Conservation (phyloP, 2,113 vertebrate genomes). For the Pseudolaguvia tuberculata region DNA sequence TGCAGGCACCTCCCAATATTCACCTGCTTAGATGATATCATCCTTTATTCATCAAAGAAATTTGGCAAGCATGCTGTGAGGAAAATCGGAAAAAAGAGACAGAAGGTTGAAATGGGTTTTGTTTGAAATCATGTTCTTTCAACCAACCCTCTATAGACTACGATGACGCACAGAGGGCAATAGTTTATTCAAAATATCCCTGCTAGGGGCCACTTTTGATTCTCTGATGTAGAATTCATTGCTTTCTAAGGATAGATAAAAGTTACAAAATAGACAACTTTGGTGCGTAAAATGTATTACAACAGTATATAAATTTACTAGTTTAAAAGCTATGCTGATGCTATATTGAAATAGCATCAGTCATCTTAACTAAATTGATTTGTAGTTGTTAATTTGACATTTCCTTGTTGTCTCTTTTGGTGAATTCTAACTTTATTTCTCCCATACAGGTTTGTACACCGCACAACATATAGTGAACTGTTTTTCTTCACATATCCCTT, state of each 20-base stretch:
- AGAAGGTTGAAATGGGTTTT: constrained; percentile 28
- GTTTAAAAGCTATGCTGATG: no score
- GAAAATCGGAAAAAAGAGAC: neutral
- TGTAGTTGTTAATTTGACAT: neutral
- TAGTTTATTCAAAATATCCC: constrained; percentile 30
- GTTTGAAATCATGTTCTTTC: constrained; percentile 33
- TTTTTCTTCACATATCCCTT: no score
- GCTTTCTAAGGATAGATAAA: neutral
- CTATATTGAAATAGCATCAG: neutral
- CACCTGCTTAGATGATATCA: constrained; percentile 43
- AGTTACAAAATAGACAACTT: neutral
- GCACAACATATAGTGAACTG: no score
- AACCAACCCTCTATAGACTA: constrained; percentile 28
- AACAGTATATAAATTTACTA: neutral
- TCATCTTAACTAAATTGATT: neutral
- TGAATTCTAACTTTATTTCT: no score
- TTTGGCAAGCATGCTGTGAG: constrained; percentile 23
- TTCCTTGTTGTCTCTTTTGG: neutral
- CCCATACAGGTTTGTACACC: no score
- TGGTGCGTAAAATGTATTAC: neutral
- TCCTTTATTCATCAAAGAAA: constrained; percentile 51
- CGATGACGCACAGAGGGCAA: neutral
- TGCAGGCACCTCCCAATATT: constrained; percentile 18
- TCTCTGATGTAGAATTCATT: constrained; percentile 33
- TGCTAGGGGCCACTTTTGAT: constrained; percentile 3